These are phyloP conservation scores for Macrobrachium rosenbergii DNA, from an alignment of 1,140 invertebrate genomes.

Conservation along the genomic window DNA sequence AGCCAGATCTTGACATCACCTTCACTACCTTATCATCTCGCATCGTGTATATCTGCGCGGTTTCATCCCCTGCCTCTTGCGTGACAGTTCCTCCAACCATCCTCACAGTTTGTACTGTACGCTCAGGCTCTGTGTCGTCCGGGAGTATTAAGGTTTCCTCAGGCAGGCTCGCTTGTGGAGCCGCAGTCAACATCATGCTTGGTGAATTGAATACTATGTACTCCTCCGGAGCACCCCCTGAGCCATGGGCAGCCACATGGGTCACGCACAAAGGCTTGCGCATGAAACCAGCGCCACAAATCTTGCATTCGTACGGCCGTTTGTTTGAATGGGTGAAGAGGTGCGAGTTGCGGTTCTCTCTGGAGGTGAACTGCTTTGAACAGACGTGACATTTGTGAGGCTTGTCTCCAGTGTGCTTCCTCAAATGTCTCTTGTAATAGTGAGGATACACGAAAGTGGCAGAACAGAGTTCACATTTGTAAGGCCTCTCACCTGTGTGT, in stretches of 20 bases:
- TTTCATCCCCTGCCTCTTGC: constrained; percentile 28
- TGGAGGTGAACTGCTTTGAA: constrained; percentile 84
- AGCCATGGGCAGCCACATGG: too few species aligned
- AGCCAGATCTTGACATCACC: constrained; percentile 57
- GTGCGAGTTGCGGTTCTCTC: constrained; percentile 87
- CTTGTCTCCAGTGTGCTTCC: constrained; percentile 84
- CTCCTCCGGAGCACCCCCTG: too few species aligned
- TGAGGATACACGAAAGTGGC: constrained; percentile 87
- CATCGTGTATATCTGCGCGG: constrained; percentile 23
- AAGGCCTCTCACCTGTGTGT: constrained; percentile 84
- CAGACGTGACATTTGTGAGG: constrained; percentile 85
- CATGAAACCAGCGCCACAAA: constrained; percentile 86
- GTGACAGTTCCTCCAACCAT: constrained; percentile 46
- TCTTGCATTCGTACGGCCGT: constrained; percentile 86
- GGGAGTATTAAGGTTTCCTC: constrained; percentile 46
- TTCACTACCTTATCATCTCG: constrained; percentile 56
- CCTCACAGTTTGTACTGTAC: constrained; percentile 35
- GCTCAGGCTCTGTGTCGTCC: constrained; percentile 31
- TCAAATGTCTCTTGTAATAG: constrained; percentile 85
- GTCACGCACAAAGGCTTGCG: constrained; percentile 67
- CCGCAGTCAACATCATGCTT: too few species aligned
- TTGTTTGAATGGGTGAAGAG: constrained; percentile 86
- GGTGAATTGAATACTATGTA: too few species aligned
- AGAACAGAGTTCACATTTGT: constrained; percentile 80
- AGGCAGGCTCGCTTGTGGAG: too few species aligned